Percentiles rank a stretch among this genome's conserved stretches.
These are phyloP conservation scores for Tetragonula clypearis DNA, from an alignment of 1,140 invertebrate genomes.

Conservation along the genomic window DNA sequence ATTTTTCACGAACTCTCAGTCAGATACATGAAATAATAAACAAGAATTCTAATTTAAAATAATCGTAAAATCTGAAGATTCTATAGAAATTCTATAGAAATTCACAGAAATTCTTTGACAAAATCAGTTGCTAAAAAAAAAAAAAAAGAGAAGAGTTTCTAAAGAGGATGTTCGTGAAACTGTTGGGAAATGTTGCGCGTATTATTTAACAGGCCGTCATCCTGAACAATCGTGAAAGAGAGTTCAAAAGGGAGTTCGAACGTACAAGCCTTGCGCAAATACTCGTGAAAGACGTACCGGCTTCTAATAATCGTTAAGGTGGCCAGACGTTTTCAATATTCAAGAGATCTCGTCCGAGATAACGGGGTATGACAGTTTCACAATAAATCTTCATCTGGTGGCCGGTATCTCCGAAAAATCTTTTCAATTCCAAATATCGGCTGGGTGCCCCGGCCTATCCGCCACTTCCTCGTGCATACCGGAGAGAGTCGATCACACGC, in stretches of 20 bases:
- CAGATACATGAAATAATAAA: too few species aligned
- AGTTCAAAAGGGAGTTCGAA: background rate
- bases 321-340: conserved; percentile 21
- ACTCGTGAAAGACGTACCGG: background rate
- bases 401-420: conserved; percentile 48
- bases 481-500: conserved; percentile 67
- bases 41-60: background rate
- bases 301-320: conserved; percentile 15
- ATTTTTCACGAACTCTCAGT: background rate
- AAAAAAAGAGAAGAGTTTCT: too few species aligned
- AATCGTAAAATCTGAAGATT: background rate
- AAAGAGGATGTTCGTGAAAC: too few species aligned
- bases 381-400: conserved; percentile 43
- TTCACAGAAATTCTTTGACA: too few species aligned
- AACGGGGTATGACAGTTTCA: conserved; percentile 35
- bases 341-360: conserved; percentile 8
- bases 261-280: background rate
- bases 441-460: conserved; percentile 26
- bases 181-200: too few species aligned
- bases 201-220: background rate
- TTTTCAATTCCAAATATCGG: conserved; percentile 53
- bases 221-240: background rate
- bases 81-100: too few species aligned
- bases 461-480: conserved; percentile 23
- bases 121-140: too few species aligned